Conservation (phyloP, 2,113 vertebrate genomes). For the Pipa parva region DNA sequence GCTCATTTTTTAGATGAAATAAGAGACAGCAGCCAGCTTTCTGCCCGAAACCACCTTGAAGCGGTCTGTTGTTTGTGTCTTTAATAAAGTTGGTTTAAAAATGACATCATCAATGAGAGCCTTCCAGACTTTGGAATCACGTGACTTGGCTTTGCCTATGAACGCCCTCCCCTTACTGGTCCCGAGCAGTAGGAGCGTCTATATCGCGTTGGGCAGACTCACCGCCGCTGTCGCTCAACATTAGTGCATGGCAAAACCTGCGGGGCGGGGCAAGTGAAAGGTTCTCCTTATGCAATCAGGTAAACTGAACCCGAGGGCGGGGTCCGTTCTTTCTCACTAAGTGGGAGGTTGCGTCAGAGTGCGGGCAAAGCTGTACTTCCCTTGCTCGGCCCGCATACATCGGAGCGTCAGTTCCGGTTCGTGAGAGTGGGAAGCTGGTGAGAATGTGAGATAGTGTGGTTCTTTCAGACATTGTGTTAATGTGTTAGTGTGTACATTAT, state of each 20-base stretch:
- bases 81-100: no score
- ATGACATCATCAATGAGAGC: no score
- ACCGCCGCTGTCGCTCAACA: background rate
- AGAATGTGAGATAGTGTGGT: background rate
- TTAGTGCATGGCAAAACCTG: background rate
- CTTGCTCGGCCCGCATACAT: background rate
- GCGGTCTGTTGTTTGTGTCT: no score
- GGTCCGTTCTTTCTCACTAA: background rate
- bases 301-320: background rate
- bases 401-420: slow-evolving; percentile 4
- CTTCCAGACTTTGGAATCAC: no score
- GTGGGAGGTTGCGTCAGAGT: background rate
- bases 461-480: no score
- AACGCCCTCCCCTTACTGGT: background rate
- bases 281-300: background rate
- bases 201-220: background rate
- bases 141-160: no score
- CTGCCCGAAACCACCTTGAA: no score
- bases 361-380: background rate
- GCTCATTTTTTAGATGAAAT: no score
- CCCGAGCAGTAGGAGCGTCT: background rate
- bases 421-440: slow-evolving; percentile 3
- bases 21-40: no score
- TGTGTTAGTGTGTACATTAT: no score
- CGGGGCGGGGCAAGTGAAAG: background rate